Evolutionary conservation across 1,140 invertebrate species (phyloP).

Genomic region (Ceratina japonica): DNA sequence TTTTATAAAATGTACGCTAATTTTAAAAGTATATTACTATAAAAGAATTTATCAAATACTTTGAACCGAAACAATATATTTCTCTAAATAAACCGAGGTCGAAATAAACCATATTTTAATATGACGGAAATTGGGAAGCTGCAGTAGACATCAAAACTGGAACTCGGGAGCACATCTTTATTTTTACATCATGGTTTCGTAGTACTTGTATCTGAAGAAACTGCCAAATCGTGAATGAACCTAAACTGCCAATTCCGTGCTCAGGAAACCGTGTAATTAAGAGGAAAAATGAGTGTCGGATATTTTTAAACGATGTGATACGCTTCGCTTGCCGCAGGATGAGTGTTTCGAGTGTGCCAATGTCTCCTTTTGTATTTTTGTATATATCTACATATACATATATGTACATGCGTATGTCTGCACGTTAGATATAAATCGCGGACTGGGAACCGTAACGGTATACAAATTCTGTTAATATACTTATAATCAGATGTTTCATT

Average conservation of each 20-base stretch:
- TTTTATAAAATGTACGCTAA: no score
- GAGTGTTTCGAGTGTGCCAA: conserved; percentile 71
- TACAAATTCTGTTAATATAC: no score
- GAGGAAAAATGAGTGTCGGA: neutral
- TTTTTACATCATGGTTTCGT: no score
- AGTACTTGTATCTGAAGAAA: neutral
- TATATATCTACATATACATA: conserved; percentile 66
- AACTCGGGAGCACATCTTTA: no score
- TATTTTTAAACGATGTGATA: conserved; percentile 58
- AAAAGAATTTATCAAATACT: no score
- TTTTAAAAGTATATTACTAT: no score
- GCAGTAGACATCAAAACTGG: no score
- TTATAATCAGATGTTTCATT: no score
- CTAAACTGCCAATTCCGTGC: conserved; percentile 47
- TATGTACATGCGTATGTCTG: conserved; percentile 2
- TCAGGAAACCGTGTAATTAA: conserved; percentile 32
- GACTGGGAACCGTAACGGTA: neutral
- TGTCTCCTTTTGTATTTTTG: conserved; percentile 74
- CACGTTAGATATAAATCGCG: conserved; percentile 33
- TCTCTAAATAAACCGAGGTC: no score
- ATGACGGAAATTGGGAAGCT: no score
- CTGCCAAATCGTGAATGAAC: conserved; percentile 14
- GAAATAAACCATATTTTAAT: no score
- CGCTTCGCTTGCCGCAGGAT: conserved; percentile 63
- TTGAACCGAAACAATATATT: no score